Conservation (phyloP, 2,113 vertebrate species). For the Myrmecophaga tridactyla region DNA sequence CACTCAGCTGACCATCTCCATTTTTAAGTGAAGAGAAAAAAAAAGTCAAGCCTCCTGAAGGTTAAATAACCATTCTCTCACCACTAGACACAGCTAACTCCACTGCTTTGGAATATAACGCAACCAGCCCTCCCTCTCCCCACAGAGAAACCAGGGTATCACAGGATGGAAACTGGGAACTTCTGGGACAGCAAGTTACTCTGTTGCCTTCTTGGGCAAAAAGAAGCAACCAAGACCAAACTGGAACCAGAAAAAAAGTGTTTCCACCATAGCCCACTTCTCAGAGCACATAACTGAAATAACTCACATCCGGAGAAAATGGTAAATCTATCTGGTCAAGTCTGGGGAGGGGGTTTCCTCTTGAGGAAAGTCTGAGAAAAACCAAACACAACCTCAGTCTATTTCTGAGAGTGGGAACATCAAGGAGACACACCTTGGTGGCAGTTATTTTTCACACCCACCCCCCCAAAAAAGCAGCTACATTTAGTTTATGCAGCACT, state of each 20-base stretch:
- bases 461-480: not conserved
- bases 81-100: not conserved
- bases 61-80: not conserved
- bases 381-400: not conserved
- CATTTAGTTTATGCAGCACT: conserved; percentile 1
- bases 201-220: not conserved
- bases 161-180: not conserved
- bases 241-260: not conserved
- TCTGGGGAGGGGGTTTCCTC: conserved; percentile 56
- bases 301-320: conserved; percentile 29
- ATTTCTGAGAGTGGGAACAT: not conserved
- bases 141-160: not conserved
- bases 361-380: conserved; percentile 55
- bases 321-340: not conserved
- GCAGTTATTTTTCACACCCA: conserved; percentile 42
- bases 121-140: no score
- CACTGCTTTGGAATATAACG: not conserved
- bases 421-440: conserved; percentile 24
- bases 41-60: not conserved
- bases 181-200: not conserved
- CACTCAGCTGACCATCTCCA: not conserved
- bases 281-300: not conserved
- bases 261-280: not conserved
- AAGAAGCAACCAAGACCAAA: not conserved
- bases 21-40: not conserved